Evolutionary conservation across 2,797 vertebrate genomes (phyloP), one percentile per base, ranked within the genome.

Genomic region (Takifugu rubripes): DNA sequence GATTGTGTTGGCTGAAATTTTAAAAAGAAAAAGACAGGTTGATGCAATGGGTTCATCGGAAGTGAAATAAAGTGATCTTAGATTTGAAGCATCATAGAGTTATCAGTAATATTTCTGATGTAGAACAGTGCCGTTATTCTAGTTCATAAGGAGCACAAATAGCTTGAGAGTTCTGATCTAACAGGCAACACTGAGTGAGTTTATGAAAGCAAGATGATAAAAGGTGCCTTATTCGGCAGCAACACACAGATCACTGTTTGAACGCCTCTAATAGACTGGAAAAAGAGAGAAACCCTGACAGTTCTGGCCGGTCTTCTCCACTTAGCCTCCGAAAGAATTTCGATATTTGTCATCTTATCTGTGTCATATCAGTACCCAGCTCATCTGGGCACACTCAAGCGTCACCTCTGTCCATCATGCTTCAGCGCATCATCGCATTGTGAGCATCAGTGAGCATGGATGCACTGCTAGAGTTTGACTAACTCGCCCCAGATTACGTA

Each of bases 401-500:
- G 58, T 44, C 68, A 66, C 40, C 52, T 62, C 60, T 25, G 57
- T 45, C 49, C 56, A 75, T 77, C 60, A 84, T 50, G 74, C 74
- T 76, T 58, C 66, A 81, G 59, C 59, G 78, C 17, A 1, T 79
- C 72, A 65, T 61, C 70, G 74, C 61, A 71, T 75, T 77, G 64
- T 72, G 75, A 74, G 73, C 77, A 81, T 73, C 65, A 54, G 44
- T 31, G 54, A 79, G 84, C 81, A 79, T 76, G 75, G 78, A 74
- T 75, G 83, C 77, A 75, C 68, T 14, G 48, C 74, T 79, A 68
- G 79, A 72, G 77, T 77, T 72, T 74, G 54, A 86, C 83, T 79
- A 75, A 82, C 78, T 77, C 64, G 66, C 52, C 49, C 61, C 46
- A 25, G 46, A 83, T 84, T 87, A 79, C 78, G 74, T 87, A 83